Evolutionary conservation across 2,888 invertebrate genomes (phyloP), one percentile per base, ranked within the genome.

Genomic region (Lithosia quadra): DNA sequence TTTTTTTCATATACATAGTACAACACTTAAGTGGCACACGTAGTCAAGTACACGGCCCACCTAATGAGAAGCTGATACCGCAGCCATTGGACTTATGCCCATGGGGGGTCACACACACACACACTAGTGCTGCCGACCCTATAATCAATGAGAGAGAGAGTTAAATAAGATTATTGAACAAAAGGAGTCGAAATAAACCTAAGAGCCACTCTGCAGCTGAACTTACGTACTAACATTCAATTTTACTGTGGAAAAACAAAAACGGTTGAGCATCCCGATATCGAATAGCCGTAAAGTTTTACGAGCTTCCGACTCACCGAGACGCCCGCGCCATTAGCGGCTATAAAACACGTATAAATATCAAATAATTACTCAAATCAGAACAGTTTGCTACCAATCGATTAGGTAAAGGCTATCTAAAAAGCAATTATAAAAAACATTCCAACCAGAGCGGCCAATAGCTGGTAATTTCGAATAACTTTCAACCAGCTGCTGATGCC

Each of bases 281-380:
- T 78, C 80, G 77, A 70, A 39, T 61, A 34, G 65, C 61, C 69
- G 80, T 77, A 53, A 63, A 71, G 68, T 74, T 67, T 69, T 62
- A 80, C 65, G 75, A 77, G 61, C 39, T 67, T 33, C 43, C 34
- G 65, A 67, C 68, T 69, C 61, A 53, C 57, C 21, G 57, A n/a
- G 21, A 13, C 21, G 28, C 39, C 24, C 33, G 49, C 57, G 43
- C 43, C 65, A 77, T 69, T 68, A 79, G 63, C 62, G 69, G 65
- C 67, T 65, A 72, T 75, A 68, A 69, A 78, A 77, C 75, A 71
- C 65, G 67, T 56, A 69, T 77, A 65, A 74, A 77, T 80, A 74
- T 74, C 63, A 77, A 74, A 69, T 77, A 62, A 62, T 77, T 77
- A 63, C 79, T 55, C 59, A 67, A 62, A 79, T 73, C 77, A 36